These are phyloP conservation scores for Hippoglossus hippoglossus DNA, from an alignment of 2,797 vertebrate genomes.

Conservation along the genomic window DNA sequence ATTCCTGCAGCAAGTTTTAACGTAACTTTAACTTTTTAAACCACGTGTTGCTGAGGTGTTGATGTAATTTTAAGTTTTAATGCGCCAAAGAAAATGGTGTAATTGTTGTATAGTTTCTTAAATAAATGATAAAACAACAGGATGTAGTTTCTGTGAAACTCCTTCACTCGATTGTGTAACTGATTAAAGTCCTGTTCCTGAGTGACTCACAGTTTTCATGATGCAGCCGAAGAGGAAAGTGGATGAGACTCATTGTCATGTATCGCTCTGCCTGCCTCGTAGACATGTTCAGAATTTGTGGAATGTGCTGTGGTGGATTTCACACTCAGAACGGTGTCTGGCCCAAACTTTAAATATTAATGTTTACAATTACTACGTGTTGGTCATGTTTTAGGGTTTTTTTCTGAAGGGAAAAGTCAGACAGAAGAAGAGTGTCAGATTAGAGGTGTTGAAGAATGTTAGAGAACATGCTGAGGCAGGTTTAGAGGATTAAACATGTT, in stretches of 20 bases:
- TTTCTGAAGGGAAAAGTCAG: neutral
- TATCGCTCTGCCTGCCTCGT: neutral
- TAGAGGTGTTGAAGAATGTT: neutral
- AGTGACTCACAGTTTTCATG: conserved; percentile 36
- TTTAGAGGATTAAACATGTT: neutral
- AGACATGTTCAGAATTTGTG: conserved; percentile 32
- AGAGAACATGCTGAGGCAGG: neutral
- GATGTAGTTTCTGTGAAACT: conserved; percentile 61
- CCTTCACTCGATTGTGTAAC: conserved; percentile 23
- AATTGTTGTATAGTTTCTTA: conserved; percentile 33
- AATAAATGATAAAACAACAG: conserved; percentile 58
- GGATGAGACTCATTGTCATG: neutral
- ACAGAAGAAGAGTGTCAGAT: neutral
- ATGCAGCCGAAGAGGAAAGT: neutral
- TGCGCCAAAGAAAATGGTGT: neutral
- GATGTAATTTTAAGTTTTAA: neutral
- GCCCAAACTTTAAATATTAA: neutral
- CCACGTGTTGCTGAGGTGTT: neutral
- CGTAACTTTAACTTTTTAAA: conserved; percentile 1
- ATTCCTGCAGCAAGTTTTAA: conserved; percentile 7
- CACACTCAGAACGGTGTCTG: neutral
- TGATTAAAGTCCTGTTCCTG: rapidly evolving
- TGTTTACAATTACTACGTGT: neutral
- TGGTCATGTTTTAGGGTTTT: neutral
- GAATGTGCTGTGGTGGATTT: conserved; percentile 37